A percentile compares a stretch with the other conserved stretches of the same genome.
Conservation (phyloP, 2,888 invertebrate species). For the Platycheirus albimanus region DNA sequence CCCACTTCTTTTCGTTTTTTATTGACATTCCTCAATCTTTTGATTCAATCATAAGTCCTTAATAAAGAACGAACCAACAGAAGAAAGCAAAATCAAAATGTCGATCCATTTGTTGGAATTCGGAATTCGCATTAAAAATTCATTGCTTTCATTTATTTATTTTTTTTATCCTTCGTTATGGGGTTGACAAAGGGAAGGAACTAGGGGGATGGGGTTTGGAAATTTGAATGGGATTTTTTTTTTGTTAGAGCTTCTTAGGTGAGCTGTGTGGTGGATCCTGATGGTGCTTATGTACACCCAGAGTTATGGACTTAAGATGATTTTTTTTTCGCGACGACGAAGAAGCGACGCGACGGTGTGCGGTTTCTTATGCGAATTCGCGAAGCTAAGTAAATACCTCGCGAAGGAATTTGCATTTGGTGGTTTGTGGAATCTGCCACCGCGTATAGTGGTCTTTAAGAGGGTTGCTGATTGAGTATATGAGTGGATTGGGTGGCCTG, state of each 20-base stretch:
- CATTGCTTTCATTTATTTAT: conserved; percentile 64
- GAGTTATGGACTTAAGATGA: conserved; percentile 59
- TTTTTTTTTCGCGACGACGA: conserved; percentile 7
- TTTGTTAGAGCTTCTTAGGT: conserved; percentile 50
- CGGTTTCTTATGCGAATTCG: conserved; percentile 71
- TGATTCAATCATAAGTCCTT: conserved; percentile 74
- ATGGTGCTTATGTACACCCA: conserved; percentile 1
- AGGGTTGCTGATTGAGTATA: conserved; percentile 48
- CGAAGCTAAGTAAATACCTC: conserved; percentile 71
- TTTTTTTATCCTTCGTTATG: conserved; percentile 30
- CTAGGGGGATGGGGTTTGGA: background rate
- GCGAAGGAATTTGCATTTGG: conserved; percentile 70
- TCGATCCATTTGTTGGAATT: conserved; percentile 72
- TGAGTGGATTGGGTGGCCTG: background rate
- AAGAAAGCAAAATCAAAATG: conserved; percentile 61
- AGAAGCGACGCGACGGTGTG: conserved; percentile 17
- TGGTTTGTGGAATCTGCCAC: conserved; percentile 63
- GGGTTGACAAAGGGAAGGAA: conserved; percentile 16
- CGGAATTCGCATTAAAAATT: conserved; percentile 73
- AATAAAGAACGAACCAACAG: conserved; percentile 57
- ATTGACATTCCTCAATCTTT: conserved; percentile 73
- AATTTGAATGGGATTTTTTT: conserved; percentile 56
- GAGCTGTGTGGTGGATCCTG: conserved; percentile 26
- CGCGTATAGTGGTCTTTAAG: conserved; percentile 52
- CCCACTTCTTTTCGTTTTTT: conserved; percentile 35